A percentile compares a stretch with the other conserved stretches of the same genome.
phyloP scores from a whole-genome alignment of 2,113 vertebrate species.

The Clarias gariepinus region DNA sequence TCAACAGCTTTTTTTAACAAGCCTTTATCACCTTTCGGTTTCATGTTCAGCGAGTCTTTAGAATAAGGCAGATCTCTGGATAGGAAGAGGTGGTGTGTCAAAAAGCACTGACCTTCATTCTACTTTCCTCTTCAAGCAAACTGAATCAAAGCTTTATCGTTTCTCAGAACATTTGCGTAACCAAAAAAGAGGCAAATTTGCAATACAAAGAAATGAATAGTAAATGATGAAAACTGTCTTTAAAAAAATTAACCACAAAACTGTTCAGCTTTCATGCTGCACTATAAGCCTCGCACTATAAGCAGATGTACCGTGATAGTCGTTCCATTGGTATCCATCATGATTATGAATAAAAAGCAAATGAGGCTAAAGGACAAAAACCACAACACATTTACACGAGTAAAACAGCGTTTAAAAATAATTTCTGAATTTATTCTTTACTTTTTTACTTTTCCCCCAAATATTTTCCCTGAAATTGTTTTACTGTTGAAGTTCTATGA shows the following conservation, averaged over 20 bases:
- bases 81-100: slow-evolving; percentile 33
- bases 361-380: background rate
- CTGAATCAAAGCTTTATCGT: slow-evolving; percentile 27
- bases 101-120: slow-evolving; percentile 16
- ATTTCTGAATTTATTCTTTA: background rate
- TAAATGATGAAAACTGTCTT: background rate
- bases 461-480: background rate
- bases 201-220: background rate
- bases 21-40: slow-evolving; percentile 42
- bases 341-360: too few species aligned
- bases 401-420: too few species aligned
- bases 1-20: slow-evolving; percentile 35
- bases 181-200: background rate
- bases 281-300: background rate
- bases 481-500: too few species aligned
- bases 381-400: too few species aligned
- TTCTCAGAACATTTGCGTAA: background rate
- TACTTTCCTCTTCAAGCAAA: slow-evolving; percentile 35
- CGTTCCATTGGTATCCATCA: background rate
- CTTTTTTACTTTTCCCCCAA: background rate
- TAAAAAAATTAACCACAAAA: background rate
- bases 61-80: slow-evolving; percentile 22
- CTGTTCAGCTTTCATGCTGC: background rate
- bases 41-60: slow-evolving; percentile 34
- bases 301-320: too few species aligned